phyloP scores from a whole-genome alignment of 2,888 invertebrate genomes.

The Stegophylla sp. region DNA sequence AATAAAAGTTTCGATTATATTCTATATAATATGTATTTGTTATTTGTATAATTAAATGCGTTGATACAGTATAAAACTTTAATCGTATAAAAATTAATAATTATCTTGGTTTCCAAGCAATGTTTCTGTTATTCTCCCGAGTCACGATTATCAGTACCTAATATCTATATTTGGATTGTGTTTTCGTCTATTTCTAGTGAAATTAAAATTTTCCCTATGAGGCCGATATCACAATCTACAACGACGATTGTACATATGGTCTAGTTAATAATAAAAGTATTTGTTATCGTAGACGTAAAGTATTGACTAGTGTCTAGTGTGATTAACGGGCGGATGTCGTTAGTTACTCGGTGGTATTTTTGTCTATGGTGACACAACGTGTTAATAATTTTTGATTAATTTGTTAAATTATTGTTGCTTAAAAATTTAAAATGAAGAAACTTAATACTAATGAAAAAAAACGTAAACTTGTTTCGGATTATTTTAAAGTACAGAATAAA shows the following conservation, averaged over 20 bases:
- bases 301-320: too few species aligned
- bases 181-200: conserved; percentile 11
- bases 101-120: background rate
- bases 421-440: conserved; percentile 20
- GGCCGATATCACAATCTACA: background rate
- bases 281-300: background rate
- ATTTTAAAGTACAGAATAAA: conserved; percentile 14
- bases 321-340: background rate
- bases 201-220: conserved; percentile 4
- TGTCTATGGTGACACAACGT: background rate
- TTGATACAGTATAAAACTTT: background rate
- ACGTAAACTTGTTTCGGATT: conserved; percentile 1
- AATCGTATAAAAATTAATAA: background rate
- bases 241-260: background rate
- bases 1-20: background rate
- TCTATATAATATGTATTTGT: background rate
- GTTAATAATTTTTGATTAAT: conserved; percentile 10
- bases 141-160: background rate
- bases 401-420: conserved; percentile 10
- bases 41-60: conserved; percentile 9
- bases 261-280: background rate
- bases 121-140: background rate
- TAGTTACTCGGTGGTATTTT: background rate
- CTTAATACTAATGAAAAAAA: conserved; percentile 20
- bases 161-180: conserved; percentile 2